A percentile compares a stretch with the other conserved stretches of the same genome.
phyloP scores from a whole-genome alignment of 53 echinoderm and acorn worm genomes.

The Henricia sp. region DNA sequence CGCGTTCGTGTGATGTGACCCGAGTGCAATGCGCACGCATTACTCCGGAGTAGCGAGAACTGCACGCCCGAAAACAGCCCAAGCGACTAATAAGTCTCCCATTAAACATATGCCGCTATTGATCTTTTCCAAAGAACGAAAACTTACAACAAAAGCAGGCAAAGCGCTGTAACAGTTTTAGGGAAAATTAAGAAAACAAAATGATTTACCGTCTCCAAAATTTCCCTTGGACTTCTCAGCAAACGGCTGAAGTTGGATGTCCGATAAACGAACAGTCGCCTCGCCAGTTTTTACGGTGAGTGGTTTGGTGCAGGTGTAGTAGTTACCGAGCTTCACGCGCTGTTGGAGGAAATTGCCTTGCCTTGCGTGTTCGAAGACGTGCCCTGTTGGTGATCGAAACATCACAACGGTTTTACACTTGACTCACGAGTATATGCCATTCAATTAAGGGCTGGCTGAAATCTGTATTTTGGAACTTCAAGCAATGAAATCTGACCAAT shows the following conservation, averaged over 20 bases:
- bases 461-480: background rate
- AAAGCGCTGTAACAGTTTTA: too few species aligned
- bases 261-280: background rate
- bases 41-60: too few species aligned
- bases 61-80: too few species aligned
- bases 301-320: background rate
- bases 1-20: too few species aligned
- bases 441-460: background rate
- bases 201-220: conserved; percentile 33
- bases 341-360: background rate
- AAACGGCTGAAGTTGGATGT: conserved; percentile 14
- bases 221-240: conserved; percentile 11
- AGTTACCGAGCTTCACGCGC: background rate
- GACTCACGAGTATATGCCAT: background rate
- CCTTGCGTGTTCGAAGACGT: background rate
- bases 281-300: background rate
- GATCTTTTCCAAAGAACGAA: too few species aligned
- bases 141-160: too few species aligned
- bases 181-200: too few species aligned
- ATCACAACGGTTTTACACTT: background rate
- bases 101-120: too few species aligned
- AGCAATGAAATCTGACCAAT: background rate
- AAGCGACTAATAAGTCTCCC: too few species aligned
- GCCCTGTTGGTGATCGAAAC: background rate
- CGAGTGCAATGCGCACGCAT: too few species aligned